phyloP scores from a whole-genome alignment of 2,888 invertebrate genomes.

The Euplagia quadripunctaria region DNA sequence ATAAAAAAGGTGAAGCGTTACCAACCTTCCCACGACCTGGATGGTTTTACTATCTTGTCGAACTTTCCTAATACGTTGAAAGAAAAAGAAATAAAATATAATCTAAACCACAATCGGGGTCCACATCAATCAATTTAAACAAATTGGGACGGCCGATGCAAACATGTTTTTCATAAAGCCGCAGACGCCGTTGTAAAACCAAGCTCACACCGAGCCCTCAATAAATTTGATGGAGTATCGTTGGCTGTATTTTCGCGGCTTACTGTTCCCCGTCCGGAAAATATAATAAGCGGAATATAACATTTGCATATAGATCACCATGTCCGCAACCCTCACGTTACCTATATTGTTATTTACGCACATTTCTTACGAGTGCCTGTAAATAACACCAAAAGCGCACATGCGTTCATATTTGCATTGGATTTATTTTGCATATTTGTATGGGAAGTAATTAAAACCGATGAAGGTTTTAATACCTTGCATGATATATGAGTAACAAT shows the following conservation, averaged over 20 bases:
- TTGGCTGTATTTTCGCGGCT: constrained; percentile 70
- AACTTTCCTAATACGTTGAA: neutral
- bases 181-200: constrained; percentile 55
- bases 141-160: constrained; percentile 51
- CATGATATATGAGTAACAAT: constrained; percentile 25
- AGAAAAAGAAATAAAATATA: constrained; percentile 19
- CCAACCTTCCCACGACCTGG: too few species aligned
- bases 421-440: constrained; percentile 69
- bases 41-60: neutral
- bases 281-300: constrained; percentile 86
- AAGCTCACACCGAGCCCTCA: constrained; percentile 62
- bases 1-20: too few species aligned
- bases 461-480: constrained; percentile 43
- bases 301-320: constrained; percentile 86
- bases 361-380: constrained; percentile 74
- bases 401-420: constrained; percentile 60
- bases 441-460: constrained; percentile 60
- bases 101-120: constrained; percentile 37
- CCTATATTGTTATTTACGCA: constrained; percentile 74
- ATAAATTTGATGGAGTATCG: constrained; percentile 81
- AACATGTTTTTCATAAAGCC: constrained; percentile 67
- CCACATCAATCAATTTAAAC: constrained; percentile 55
- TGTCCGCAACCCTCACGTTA: constrained; percentile 65
- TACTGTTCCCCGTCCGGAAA: constrained; percentile 74
- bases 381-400: constrained; percentile 68